These are phyloP conservation scores for Tetragonula carbonaria DNA, from an alignment of 2,888 invertebrate genomes.

Conservation along the genomic window DNA sequence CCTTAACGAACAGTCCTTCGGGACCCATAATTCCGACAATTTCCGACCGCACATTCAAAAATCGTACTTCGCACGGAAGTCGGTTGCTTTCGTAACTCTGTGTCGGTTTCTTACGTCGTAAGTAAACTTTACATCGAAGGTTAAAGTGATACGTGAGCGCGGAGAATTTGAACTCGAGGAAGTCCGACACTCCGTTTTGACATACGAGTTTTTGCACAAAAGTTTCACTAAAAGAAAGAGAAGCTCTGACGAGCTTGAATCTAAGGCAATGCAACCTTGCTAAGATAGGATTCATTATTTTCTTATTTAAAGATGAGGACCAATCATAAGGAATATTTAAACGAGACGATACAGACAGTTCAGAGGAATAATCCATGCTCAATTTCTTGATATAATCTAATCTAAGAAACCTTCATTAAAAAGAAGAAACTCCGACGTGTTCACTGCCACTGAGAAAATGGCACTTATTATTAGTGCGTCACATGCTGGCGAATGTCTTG, in stretches of 20 bases:
- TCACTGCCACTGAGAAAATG: no score
- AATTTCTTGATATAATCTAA: no score
- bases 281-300: background rate
- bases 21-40: constrained; percentile 57
- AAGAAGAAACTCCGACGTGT: no score
- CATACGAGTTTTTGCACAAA: background rate
- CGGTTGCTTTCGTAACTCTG: background rate
- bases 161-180: background rate
- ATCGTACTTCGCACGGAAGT: constrained; percentile 3
- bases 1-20: constrained; percentile 58
- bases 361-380: background rate
- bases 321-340: no score
- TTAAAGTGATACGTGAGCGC: background rate
- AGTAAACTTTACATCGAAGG: background rate
- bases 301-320: background rate
- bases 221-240: background rate
- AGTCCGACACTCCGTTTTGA: background rate
- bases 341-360: background rate
- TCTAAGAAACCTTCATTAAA: no score
- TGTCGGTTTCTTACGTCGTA: no score
- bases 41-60: constrained; percentile 34
- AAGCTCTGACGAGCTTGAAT: background rate
- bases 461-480: no score
- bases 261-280: background rate
- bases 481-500: no score